A percentile compares a stretch with the other conserved stretches of the same genome.
Conservation (phyloP, 2,888 invertebrate species). For the Pharmacophagus antenor region DNA sequence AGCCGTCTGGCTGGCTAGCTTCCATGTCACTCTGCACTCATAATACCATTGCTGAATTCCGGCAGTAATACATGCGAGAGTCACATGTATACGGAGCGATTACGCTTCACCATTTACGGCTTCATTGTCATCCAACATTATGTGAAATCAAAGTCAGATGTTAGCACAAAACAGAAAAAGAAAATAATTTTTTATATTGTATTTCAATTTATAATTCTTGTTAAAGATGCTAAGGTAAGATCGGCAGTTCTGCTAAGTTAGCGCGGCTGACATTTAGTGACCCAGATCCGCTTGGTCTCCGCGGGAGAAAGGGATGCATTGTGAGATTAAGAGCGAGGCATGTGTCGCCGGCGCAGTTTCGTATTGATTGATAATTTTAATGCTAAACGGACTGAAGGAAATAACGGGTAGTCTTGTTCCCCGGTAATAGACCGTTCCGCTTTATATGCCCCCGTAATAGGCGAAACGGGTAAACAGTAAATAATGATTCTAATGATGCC, state of each 20-base stretch:
- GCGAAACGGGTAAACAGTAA: neutral
- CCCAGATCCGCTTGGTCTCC: constrained; percentile 16
- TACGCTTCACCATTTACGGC: too few relatives aligned
- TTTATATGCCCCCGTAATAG: constrained; percentile 7
- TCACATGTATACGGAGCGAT: too few relatives aligned
- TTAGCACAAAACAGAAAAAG: too few relatives aligned
- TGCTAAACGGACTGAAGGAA: constrained; percentile 19
- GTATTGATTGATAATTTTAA: constrained; percentile 29
- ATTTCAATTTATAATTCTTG: neutral
- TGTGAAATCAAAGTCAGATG: too few relatives aligned
- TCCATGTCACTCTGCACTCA: too few relatives aligned
- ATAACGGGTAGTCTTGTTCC: constrained; percentile 15
- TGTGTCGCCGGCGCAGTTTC: constrained; percentile 21
- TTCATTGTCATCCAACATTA: too few relatives aligned
- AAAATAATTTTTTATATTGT: neutral
- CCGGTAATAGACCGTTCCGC: constrained; percentile 13
- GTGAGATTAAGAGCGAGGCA: constrained; percentile 26
- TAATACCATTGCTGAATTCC: too few relatives aligned
- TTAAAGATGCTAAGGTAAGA: too few relatives aligned
- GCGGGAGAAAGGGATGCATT: constrained; percentile 30
- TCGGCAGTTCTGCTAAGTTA: constrained; percentile 17
- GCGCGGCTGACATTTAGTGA: constrained; percentile 27
- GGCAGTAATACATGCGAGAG: too few relatives aligned
- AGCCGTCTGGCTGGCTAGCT: too few relatives aligned
- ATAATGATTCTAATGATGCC: neutral